Evolutionary conservation across 2,888 invertebrate species (phyloP).

Genomic region (Drosophila mayaguana): DNA sequence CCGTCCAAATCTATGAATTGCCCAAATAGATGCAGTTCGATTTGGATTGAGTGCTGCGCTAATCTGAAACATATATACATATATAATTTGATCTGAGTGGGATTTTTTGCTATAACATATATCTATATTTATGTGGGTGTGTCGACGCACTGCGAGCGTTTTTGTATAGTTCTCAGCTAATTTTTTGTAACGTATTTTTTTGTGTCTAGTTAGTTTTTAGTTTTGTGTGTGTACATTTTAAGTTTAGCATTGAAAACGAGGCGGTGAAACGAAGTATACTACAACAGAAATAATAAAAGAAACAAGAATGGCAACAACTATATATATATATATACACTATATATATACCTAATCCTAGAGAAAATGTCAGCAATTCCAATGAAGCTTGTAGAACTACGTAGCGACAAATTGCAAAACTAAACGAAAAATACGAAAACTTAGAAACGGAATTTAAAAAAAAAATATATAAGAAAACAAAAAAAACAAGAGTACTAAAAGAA

Average conservation of each 20-base stretch:
- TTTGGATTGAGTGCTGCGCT: background rate
- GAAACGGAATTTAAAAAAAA: slow-evolving; percentile 29
- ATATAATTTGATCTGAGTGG: slow-evolving; percentile 36
- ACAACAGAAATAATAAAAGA: slow-evolving; percentile 31
- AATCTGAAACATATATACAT: background rate
- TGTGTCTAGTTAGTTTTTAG: slow-evolving; percentile 67
- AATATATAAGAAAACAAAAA: background rate
- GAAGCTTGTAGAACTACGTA: slow-evolving; percentile 67
- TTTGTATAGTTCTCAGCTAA: slow-evolving; percentile 77
- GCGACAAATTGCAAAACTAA: slow-evolving; percentile 52
- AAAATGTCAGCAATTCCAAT: slow-evolving; percentile 68
- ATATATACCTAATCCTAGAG: slow-evolving; percentile 63
- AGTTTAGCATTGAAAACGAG: slow-evolving; percentile 73
- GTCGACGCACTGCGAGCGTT: slow-evolving; percentile 44
- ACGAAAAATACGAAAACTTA: slow-evolving; percentile 33
- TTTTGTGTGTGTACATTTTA: slow-evolving; percentile 67
- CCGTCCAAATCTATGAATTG: slow-evolving; percentile 83
- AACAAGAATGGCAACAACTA: slow-evolving; percentile 29
- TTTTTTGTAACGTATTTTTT: slow-evolving; percentile 68
- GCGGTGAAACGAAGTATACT: slow-evolving; percentile 77
- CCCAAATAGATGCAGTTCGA: slow-evolving; percentile 76
- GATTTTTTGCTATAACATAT: slow-evolving; percentile 22
- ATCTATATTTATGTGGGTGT: slow-evolving; percentile 26
- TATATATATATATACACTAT: slow-evolving; percentile 19
- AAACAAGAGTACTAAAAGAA: slow-evolving; percentile 4